Base-by-base conservation (phyloP, 2,797 vertebrate species). In the Erethizon dorsatum region DNA sequence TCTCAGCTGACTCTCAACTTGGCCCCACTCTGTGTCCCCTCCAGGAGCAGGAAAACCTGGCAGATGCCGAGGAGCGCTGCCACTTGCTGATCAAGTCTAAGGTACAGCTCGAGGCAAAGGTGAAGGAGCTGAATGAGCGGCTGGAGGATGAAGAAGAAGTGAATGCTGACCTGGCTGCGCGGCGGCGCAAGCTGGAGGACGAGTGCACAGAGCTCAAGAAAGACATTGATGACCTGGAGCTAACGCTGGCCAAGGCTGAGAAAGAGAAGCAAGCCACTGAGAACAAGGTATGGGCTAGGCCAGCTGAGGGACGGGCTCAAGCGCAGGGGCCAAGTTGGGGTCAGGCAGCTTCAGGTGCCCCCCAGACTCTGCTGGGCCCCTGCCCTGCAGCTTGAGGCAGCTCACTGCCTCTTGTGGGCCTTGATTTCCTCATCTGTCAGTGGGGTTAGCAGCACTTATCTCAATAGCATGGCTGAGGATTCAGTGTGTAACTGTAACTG, bases 101-200 rank as follows among this genome's bases (percentile, higher is more conserved):
- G 98, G 99, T 99, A 97, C 99, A 99, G 97, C 98, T 99, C 82
- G 99, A 99, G 97, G 99, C 99, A 24, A 99, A 99, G 98, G 98
- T 99, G 78, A 99, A 99, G 96, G 99, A 99, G 97, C 96, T 99
- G 96, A 98, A 95, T 0, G 99, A 99, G 98, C 98, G 99, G 65
- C 98, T 99, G 97, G 99, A 99, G 98, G 99, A 99, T 0, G 99
- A 99, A 96, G 99, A 99, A 96, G 99, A 99, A 98, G 99, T 99
- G 98, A 99, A 98, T 0, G 97, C 99, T 0, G 99, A 99, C 41
- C 90, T 99, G 97, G 99, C 99, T 0, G 99, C 99, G 82, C 99
- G 99, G 98, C 99, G 99, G 79, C 99, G 99, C 77, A 99, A 99
- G 97, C 99, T 99, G 96, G 99, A 99, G 94, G 99, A 99, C 0